Evolutionary conservation across 2,888 invertebrate genomes (phyloP).

Genomic region (Dicyrtoma fusca): DNA sequence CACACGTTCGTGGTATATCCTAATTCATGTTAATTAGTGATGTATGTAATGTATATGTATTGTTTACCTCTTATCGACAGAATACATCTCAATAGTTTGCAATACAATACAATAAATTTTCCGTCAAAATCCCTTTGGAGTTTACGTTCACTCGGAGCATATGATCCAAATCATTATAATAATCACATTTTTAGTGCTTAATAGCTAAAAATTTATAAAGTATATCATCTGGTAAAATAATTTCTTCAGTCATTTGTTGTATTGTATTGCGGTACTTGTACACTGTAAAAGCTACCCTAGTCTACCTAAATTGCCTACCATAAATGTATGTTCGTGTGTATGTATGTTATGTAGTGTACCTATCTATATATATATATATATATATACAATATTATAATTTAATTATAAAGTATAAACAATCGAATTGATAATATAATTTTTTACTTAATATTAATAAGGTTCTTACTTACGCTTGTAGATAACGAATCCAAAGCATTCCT

Average conservation of each 20-base stretch:
- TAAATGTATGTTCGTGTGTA: neutral
- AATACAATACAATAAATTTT: constrained; percentile 41
- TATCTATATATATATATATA: neutral
- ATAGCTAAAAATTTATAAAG: constrained; percentile 32
- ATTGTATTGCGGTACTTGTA: constrained; percentile 37
- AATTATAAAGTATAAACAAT: constrained; percentile 12
- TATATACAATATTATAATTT: no score
- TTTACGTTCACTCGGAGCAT: neutral
- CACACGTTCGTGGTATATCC: no score
- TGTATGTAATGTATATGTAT: no score
- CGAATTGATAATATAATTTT: constrained; percentile 9
- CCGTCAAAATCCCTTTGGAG: constrained; percentile 10
- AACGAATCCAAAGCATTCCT: no score
- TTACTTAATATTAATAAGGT: no score
- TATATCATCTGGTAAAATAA: constrained; percentile 38
- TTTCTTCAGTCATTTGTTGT: constrained; percentile 40
- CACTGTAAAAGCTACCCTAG: constrained; percentile 9
- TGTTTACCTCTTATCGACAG: neutral
- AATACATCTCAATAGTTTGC: constrained; percentile 20
- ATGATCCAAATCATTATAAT: constrained; percentile 24
- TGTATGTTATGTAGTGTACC: neutral
- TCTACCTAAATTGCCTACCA: no score
- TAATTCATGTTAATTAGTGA: no score
- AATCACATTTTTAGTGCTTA: constrained; percentile 36
- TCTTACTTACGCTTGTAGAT: neutral